A percentile compares a stretch with the other conserved stretches of the same genome.
Conservation (phyloP, 2,888 invertebrate genomes). For the Agrilus biguttatus region DNA sequence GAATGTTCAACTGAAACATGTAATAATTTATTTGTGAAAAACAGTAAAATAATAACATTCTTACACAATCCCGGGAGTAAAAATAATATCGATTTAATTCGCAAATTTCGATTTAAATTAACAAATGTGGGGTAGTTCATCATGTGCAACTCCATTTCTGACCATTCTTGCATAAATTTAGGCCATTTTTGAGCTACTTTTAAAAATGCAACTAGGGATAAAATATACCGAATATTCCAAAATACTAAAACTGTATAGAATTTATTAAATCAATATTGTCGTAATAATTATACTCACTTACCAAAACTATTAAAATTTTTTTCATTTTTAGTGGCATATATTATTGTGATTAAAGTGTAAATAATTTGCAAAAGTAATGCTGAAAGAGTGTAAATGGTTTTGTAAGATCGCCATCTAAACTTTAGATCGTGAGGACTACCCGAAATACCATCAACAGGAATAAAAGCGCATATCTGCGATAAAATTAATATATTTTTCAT, state of each 20-base stretch:
- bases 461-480: conserved; percentile 5
- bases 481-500: conserved; percentile 3
- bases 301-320: conserved; percentile 6
- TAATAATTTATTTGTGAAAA: background rate
- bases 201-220: conserved; percentile 5
- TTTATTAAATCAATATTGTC: background rate
- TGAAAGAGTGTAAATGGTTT: conserved; percentile 2
- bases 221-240: conserved; percentile 7
- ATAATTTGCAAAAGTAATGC: conserved; percentile 1
- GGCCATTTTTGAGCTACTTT: conserved; percentile 7
- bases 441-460: conserved; percentile 6
- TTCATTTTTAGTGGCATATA: background rate
- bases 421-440: conserved; percentile 1
- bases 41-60: background rate
- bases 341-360: conserved; percentile 1
- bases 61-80: conserved; percentile 6
- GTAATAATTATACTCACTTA: background rate
- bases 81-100: conserved; percentile 3
- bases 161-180: conserved; percentile 7
- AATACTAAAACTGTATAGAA: conserved; percentile 4
- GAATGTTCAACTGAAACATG: conserved; percentile 6
- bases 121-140: conserved; percentile 1
- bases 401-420: conserved; percentile 6
- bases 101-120: conserved; percentile 4
- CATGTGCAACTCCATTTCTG: conserved; percentile 7